Conservation (phyloP, 2,888 invertebrate species). For the Cecidostiba fungosa region DNA sequence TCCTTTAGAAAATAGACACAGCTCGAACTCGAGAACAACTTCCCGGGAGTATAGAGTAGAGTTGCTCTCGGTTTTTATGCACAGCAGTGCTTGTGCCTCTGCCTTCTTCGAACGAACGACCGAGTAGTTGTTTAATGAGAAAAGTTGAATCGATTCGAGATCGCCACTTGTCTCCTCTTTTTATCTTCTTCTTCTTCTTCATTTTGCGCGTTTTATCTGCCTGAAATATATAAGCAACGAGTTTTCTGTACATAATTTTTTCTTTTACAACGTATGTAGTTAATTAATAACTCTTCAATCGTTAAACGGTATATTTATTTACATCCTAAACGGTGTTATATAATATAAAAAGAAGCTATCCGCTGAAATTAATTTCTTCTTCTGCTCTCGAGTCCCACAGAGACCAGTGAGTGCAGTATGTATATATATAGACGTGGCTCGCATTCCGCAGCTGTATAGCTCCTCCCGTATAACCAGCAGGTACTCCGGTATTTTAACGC, state of each 20-base stretch:
- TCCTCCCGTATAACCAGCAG: neutral
- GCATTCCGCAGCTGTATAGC: neutral
- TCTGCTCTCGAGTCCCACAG: neutral
- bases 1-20: constrained; percentile 5
- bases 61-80: neutral
- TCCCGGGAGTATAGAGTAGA: neutral
- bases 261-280: no score
- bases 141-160: constrained; percentile 69
- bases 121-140: constrained; percentile 69
- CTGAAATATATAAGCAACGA: constrained; percentile 35
- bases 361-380: constrained; percentile 38
- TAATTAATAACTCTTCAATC: neutral
- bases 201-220: constrained; percentile 31
- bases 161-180: neutral
- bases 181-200: neutral
- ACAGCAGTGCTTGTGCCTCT: neutral
- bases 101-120: constrained; percentile 8
- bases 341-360: constrained; percentile 46
- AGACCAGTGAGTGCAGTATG: neutral
- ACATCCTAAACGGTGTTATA: neutral
- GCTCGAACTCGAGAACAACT: neutral
- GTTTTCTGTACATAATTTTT: neutral
- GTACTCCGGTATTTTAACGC: constrained; percentile 19
- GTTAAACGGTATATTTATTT: neutral
- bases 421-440: neutral